A percentile compares a stretch with the other conserved stretches of the same genome.
Evolutionary conservation across 2,797 vertebrate species (phyloP).

Genomic region (Acrocephalus scirpaceus): DNA sequence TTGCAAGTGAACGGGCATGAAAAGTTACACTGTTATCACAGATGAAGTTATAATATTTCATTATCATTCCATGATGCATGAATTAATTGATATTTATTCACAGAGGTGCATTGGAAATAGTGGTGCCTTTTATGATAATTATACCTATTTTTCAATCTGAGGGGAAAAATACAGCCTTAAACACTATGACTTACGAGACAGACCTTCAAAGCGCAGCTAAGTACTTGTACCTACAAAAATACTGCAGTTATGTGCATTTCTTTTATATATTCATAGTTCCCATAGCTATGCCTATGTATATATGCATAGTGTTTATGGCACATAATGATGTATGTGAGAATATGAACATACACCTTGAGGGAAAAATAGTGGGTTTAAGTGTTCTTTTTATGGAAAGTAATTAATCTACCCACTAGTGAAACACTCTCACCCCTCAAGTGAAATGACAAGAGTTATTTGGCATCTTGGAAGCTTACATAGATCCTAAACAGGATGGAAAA

Average conservation of each 20-base stretch:
- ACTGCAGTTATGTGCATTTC: background rate
- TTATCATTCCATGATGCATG: slow-evolving; percentile 61
- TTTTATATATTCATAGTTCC: background rate
- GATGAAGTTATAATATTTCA: slow-evolving; percentile 71
- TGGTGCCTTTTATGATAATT: slow-evolving; percentile 54
- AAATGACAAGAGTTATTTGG: background rate
- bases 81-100: slow-evolving; percentile 71
- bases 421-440: background rate
- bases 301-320: background rate
- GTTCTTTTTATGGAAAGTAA: background rate
- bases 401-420: background rate
- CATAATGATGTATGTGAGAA: background rate
- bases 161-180: background rate
- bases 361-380: background rate
- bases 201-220: slow-evolving; percentile 18
- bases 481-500: background rate
- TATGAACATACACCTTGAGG: background rate
- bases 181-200: slow-evolving; percentile 19
- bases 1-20: slow-evolving; percentile 64
- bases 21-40: slow-evolving; percentile 66
- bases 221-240: background rate
- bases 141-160: slow-evolving; percentile 49
- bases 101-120: slow-evolving; percentile 50
- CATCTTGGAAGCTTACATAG: background rate
- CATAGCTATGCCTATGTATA: background rate